These are phyloP conservation scores for Drosophila planitibia DNA, from an alignment of 2,888 invertebrate genomes.

Conservation along the genomic window DNA sequence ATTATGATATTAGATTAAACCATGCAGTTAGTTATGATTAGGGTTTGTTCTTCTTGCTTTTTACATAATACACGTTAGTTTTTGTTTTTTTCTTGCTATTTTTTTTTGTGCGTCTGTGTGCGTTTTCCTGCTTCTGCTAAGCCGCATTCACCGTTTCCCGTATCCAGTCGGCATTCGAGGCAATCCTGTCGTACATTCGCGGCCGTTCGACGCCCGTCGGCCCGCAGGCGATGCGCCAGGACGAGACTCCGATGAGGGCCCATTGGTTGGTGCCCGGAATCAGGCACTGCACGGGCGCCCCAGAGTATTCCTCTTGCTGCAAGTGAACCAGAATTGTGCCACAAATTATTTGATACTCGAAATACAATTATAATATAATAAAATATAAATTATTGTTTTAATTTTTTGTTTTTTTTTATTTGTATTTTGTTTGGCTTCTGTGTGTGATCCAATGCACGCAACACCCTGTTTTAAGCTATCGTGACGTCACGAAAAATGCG, in stretches of 20 bases:
- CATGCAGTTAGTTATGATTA: conserved; percentile 59
- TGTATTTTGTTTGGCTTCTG: neutral
- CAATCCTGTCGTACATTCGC: conserved; percentile 92
- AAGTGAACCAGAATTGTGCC: conserved; percentile 8
- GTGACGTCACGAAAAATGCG: conserved; percentile 66
- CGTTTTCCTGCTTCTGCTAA: conserved; percentile 43
- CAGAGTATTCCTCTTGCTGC: conserved; percentile 95
- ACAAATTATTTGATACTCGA: neutral
- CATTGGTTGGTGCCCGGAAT: conserved; percentile 90
- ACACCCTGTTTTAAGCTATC: conserved; percentile 48
- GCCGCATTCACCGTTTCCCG: conserved; percentile 89
- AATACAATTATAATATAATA: neutral
- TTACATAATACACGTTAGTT: conserved; percentile 58
- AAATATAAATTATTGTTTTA: neutral
- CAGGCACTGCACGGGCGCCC: conserved; percentile 94
- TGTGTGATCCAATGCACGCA: neutral
- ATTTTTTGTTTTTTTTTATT: neutral
- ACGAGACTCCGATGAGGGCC: conserved; percentile 92
- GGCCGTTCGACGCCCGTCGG: conserved; percentile 92
- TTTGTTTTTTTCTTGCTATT: neutral
- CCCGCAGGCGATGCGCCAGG: conserved; percentile 94
- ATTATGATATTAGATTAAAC: conserved; percentile 40
- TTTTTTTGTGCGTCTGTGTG: neutral
- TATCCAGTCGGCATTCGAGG: conserved; percentile 94
- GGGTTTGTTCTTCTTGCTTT: conserved; percentile 24